phyloP scores from a whole-genome alignment of 2,113 vertebrate genomes.

The Himantopus leucocephalus region DNA sequence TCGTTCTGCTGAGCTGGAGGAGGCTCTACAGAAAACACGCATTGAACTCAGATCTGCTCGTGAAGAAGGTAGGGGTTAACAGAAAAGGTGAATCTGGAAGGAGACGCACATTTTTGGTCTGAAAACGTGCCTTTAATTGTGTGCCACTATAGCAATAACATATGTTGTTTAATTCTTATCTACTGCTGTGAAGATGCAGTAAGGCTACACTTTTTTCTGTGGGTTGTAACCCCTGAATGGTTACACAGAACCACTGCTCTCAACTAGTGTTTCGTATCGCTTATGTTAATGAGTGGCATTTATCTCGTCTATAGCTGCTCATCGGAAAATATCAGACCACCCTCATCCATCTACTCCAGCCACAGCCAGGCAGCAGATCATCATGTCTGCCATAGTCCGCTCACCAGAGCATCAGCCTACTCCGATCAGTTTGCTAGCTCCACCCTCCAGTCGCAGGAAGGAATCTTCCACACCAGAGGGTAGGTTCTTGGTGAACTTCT shows the following conservation, averaged over 20 bases:
- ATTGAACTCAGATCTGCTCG: slow-evolving; percentile 90
- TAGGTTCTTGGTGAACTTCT: slow-evolving; percentile 48
- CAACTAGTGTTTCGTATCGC: not conserved
- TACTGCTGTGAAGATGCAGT: slow-evolving; percentile 2
- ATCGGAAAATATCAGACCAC: slow-evolving; percentile 92
- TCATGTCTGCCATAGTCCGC: slow-evolving; percentile 94
- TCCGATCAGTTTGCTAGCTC: slow-evolving; percentile 84
- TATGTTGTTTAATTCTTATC: not conserved
- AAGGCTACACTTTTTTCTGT: not conserved
- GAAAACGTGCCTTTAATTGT: not conserved
- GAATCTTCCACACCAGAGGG: slow-evolving; percentile 91
- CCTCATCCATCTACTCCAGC: slow-evolving; percentile 83
- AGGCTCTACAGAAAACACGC: slow-evolving; percentile 96
- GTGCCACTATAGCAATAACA: not conserved
- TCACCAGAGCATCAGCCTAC: slow-evolving; percentile 96
- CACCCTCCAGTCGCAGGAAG: slow-evolving; percentile 92
- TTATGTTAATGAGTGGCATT: not conserved
- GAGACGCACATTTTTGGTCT: not conserved
- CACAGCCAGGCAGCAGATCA: slow-evolving; percentile 91
- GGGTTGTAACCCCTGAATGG: not conserved
- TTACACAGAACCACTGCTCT: slow-evolving; percentile 27
- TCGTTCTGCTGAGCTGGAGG: slow-evolving; percentile 93
- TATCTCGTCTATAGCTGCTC: slow-evolving; percentile 79
- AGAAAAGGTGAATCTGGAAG: slow-evolving; percentile 57
- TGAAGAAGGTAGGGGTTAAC: slow-evolving; percentile 87